Conservation (phyloP, 1,140 invertebrate genomes). For the Cecropterus lyciades region DNA sequence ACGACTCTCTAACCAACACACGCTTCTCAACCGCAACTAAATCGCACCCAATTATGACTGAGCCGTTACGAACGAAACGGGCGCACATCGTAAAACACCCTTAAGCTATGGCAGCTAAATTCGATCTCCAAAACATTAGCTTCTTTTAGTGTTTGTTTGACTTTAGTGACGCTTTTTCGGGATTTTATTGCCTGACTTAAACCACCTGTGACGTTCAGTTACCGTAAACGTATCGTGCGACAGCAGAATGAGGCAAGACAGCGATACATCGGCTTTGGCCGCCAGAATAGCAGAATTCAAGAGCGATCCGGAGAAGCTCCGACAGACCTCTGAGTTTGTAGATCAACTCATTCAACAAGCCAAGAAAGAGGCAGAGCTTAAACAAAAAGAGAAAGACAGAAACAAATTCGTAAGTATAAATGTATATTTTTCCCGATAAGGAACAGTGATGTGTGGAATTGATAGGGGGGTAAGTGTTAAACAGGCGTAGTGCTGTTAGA, state of each 20-base stretch:
- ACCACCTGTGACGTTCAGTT: slow-evolving; percentile 41
- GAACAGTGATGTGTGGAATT: slow-evolving; percentile 66
- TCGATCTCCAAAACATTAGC: slow-evolving; percentile 19
- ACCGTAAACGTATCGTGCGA: slow-evolving; percentile 16
- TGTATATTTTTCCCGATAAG: slow-evolving; percentile 78
- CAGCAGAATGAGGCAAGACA: slow-evolving; percentile 65
- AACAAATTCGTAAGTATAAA: slow-evolving; percentile 82
- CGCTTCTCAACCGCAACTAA: slow-evolving; percentile 35
- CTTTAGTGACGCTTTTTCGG: slow-evolving; percentile 35
- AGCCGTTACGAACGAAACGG: slow-evolving; percentile 38
- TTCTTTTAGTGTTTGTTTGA: slow-evolving; percentile 36
- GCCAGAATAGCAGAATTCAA: slow-evolving; percentile 76
- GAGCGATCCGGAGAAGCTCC: slow-evolving; percentile 79
- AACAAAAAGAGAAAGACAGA: slow-evolving; percentile 82
- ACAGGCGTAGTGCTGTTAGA: slow-evolving; percentile 63
- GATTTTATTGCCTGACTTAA: slow-evolving; percentile 41
- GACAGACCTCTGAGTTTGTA: slow-evolving; percentile 78
- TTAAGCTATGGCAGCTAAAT: slow-evolving; percentile 36
- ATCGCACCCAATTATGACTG: slow-evolving; percentile 58
- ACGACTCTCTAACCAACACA: slow-evolving; percentile 44
- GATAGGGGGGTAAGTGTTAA: slow-evolving; percentile 81
- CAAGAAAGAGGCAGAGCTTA: slow-evolving; percentile 78
- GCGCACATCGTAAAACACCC: slow-evolving; percentile 3
- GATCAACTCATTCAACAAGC: slow-evolving; percentile 81
- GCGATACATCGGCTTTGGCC: slow-evolving; percentile 60